A percentile compares a stretch with the other conserved stretches of the same genome.
These are phyloP conservation scores for Nannobrachium achirus DNA, from an alignment of 2,113 vertebrate species.

Conservation along the genomic window DNA sequence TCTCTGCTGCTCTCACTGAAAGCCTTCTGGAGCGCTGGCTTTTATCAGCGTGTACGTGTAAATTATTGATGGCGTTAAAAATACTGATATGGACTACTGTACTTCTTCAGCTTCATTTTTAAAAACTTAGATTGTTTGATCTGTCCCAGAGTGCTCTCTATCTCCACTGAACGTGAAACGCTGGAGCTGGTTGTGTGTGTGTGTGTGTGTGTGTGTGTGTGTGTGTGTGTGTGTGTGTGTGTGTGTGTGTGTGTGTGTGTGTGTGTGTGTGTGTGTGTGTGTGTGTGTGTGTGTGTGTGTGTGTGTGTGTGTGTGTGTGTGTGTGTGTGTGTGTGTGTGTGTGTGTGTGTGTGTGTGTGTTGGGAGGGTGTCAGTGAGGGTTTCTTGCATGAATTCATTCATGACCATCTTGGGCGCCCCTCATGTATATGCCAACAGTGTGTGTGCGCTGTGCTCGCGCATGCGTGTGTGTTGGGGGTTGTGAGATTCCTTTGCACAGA, in stretches of 20 bases:
- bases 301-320: neutral
- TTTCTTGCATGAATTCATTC: constrained; percentile 50
- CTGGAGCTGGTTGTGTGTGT: neutral
- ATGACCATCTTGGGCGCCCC: constrained; percentile 22
- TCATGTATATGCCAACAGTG: constrained; percentile 40
- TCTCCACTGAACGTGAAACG: constrained; percentile 48
- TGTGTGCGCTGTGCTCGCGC: neutral
- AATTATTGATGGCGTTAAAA: constrained; percentile 77
- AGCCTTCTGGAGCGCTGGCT: constrained; percentile 65
- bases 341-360: too few species aligned
- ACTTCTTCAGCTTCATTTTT: constrained; percentile 53
- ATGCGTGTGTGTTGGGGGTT: too few species aligned
- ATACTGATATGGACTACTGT: constrained; percentile 62
- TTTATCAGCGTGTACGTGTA: constrained; percentile 74
- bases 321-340: neutral
- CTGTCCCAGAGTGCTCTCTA: constrained; percentile 42
- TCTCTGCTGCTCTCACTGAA: constrained; percentile 54
- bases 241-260: neutral
- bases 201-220: neutral
- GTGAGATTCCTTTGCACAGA: too few species aligned
- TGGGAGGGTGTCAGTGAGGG: constrained; percentile 13
- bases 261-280: too few species aligned
- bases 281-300: neutral
- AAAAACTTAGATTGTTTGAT: constrained; percentile 58
- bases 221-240: neutral